phyloP scores from a whole-genome alignment of 1,140 invertebrate species.

The Ridgeia piscesae region DNA sequence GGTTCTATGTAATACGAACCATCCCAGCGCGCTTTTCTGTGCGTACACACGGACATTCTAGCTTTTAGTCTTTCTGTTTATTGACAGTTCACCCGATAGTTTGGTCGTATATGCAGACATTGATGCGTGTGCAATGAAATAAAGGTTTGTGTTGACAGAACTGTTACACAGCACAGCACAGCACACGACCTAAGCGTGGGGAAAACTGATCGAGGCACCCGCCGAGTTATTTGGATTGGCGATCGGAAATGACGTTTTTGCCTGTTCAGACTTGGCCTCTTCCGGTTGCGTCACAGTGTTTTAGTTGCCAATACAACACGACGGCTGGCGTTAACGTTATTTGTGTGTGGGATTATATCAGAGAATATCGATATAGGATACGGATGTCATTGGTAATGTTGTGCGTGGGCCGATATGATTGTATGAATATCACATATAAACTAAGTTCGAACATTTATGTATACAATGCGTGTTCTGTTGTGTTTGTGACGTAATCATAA shows the following conservation, averaged over 20 bases:
- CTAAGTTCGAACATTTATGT: neutral
- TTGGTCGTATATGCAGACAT: neutral
- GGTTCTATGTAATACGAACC: neutral
- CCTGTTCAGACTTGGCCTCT: neutral
- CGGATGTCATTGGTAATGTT: neutral
- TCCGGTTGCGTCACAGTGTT: neutral
- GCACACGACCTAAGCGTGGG: neutral
- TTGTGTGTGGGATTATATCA: neutral
- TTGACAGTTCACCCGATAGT: neutral
- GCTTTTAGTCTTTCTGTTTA: neutral
- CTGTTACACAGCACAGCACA: neutral
- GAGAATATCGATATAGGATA: neutral
- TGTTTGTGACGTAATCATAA: neutral
- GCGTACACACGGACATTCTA: neutral
- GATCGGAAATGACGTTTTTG: slow-evolving; percentile 5
- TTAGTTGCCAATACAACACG: neutral
- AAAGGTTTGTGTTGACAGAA: neutral
- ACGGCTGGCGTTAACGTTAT: neutral
- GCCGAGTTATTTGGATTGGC: neutral
- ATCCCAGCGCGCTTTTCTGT: neutral
- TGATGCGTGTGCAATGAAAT: neutral
- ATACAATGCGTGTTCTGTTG: neutral
- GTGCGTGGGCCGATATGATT: neutral
- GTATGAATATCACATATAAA: neutral
- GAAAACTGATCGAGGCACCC: neutral